Evolutionary conservation across 2,113 vertebrate species (phyloP), one percentile per base, ranked within the genome.

Genomic region (Vimba vimba): DNA sequence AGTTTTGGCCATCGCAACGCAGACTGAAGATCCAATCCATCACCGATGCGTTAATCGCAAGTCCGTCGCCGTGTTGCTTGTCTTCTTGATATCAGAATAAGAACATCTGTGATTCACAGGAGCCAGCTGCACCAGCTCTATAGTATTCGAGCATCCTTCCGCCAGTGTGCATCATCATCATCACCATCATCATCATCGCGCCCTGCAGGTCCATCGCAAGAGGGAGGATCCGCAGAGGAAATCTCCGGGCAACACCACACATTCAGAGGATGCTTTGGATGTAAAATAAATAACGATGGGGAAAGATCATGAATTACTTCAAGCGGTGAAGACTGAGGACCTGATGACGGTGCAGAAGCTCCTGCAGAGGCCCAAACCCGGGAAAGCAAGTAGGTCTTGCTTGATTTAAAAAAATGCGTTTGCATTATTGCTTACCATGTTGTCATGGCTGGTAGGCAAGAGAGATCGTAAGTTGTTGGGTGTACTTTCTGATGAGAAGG

Each of bases 291-390:
- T 91, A 94, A 96, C 94, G 94, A 98, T 98, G 97, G 97, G 97
- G 94, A 98, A 98, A 94, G 97, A 98, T 94, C 97, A 98, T 94
- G 97, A 98, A 93, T 95, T 98, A 94, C 96, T 98, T 93, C 97
- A 98, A 95, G 97, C 97, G 91, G 97, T 98, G 91, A 98, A 98
- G 94, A 97, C 96, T 92, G 97, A 98, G 95, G 97, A 98, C 95
- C 91, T 98, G 91, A 94, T 96, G 91, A 95, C 97, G 90, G 97
- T 97, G 91, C 97, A 98, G 95, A 96, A 97, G 94, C 96, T 98
- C 94, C 96, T 98, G 95, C 97, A 98, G 93, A 97, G 97, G 96
- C 97, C 97, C 90, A 96, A 96, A 91, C 96, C 97, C 15, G 97
- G 97, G 90, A 98, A 97, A 96, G 96, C 97, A 94, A 98, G 97